Base-by-base conservation (phyloP, 2,888 invertebrate species). In the Sthenelais limicola region DNA sequence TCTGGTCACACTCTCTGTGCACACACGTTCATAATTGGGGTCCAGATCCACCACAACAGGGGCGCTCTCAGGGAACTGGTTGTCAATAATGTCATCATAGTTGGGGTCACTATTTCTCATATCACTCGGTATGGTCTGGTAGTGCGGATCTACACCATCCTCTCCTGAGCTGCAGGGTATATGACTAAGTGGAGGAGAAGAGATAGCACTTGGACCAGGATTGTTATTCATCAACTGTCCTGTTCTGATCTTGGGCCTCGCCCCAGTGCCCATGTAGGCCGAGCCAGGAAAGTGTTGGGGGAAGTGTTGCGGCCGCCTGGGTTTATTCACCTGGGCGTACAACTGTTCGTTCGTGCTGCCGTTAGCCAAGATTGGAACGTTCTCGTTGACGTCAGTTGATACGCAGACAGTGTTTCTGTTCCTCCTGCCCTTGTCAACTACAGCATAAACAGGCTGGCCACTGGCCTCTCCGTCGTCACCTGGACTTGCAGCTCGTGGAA, bases 281-380 rank as follows among this genome's bases (percentile, higher is more conserved):
- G 49, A 9, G 24, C 52, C 24, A 1, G 38, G 52, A 2, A 5
- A 1, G 7, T 33, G 32, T 21, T 48, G 47, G 4, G 35, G 35
- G 15, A 48, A 24, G 33, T 69, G 35, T 1, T 35, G n/a, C 15
- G n/a, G 9, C 7, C 18, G 26, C 26, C 52, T 30, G 21, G 30
- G 38, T 30, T 71, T 71, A 33, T 68, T 49, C 9, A 71, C 71
- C 30, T 71, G 56, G 4, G 71, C 43, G 38, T 71, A 71, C 7
- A 52, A 43, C 38, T 70, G 51, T 30, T 68, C 68, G 4, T 28
- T 32, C 30, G n/a, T 24, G 3, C 47, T 49, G n/a, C 26, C 48
- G 1, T 26, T 43, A 9, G 26, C n/a, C 18, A 30, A 32, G 15
- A 38, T 5, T 9, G 38, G 28, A 7, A 71, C 18, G 32, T 71